phyloP scores from a whole-genome alignment of 2,888 invertebrate genomes.

The Geophilus truncorum region DNA sequence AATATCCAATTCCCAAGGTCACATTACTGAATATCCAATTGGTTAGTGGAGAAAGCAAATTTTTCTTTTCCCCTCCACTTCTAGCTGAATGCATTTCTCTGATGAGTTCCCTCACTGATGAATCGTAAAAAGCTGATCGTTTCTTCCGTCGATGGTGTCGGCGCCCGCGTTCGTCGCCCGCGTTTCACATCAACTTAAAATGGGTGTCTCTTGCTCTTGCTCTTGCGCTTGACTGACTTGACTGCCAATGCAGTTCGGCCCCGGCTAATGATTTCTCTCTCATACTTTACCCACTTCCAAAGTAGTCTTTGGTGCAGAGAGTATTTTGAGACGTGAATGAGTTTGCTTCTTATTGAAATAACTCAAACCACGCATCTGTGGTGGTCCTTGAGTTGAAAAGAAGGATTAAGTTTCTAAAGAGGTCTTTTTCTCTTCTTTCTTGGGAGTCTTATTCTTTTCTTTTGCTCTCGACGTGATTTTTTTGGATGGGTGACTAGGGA shows the following conservation, averaged over 20 bases:
- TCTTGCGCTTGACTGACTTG: background rate
- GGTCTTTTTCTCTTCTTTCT: background rate
- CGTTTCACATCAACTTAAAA: slow-evolving; percentile 14
- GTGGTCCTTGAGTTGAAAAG: slow-evolving; percentile 11
- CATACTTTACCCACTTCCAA: background rate
- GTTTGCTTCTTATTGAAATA: slow-evolving; percentile 13
- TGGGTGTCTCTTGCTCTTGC: background rate
- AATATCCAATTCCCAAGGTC: no score
- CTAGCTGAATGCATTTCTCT: background rate
- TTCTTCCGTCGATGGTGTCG: slow-evolving; percentile 9
- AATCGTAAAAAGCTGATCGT: slow-evolving; percentile 12
- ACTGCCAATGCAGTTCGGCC: background rate
- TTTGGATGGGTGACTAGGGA: background rate
- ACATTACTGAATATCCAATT: no score
- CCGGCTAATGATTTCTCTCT: background rate
- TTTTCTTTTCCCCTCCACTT: background rate
- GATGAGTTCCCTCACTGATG: slow-evolving; percentile 15
- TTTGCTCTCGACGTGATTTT: slow-evolving; percentile 1
- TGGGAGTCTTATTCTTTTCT: background rate
- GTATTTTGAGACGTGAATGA: background rate
- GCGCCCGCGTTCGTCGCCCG: background rate
- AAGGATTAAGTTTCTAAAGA: slow-evolving; percentile 13
- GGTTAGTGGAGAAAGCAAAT: background rate
- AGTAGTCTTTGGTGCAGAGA: background rate
- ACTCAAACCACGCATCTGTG: slow-evolving; percentile 1